These are phyloP conservation scores for Menura novaehollandiae DNA, from an alignment of 2,113 vertebrate genomes.

Conservation along the genomic window DNA sequence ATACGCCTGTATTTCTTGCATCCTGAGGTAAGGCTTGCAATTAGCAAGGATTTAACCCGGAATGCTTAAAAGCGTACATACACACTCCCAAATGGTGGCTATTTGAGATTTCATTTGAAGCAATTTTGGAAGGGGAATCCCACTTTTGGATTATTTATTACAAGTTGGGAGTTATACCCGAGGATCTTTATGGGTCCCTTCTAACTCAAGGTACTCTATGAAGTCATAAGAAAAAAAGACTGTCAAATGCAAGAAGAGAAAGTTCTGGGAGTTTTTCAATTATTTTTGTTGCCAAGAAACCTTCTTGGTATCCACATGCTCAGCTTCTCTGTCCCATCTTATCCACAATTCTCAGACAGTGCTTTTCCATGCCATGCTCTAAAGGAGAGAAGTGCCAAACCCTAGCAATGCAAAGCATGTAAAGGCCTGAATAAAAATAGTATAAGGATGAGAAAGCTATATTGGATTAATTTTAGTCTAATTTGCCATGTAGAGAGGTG, in stretches of 20 bases:
- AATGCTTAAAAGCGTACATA: not conserved
- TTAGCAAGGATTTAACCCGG: not conserved
- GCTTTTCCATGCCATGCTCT: constrained; percentile 3
- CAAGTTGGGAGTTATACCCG: not conserved
- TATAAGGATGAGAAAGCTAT: not conserved
- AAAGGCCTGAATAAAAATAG: constrained; percentile 45
- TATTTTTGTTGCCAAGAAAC: constrained; percentile 12
- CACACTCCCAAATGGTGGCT: not conserved
- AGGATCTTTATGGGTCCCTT: not conserved
- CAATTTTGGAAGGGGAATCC: not conserved
- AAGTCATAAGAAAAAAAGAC: constrained; percentile 5
- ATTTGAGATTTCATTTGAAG: not conserved
- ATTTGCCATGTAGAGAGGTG: constrained; percentile 6
- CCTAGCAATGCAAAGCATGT: constrained; percentile 36
- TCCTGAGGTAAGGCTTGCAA: not conserved
- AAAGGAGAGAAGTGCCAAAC: constrained; percentile 18
- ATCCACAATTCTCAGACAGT: constrained; percentile 35
- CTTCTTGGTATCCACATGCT: not conserved
- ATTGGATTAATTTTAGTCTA: constrained; percentile 43
- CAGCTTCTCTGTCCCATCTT: constrained; percentile 41
- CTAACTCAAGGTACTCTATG: not conserved
- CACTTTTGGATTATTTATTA: not conserved
- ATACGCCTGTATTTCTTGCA: not conserved
- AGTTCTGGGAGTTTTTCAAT: not conserved
- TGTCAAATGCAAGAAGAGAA: constrained; percentile 16